Conservation (phyloP, 2,888 invertebrate genomes). For the Phorcus lineatus region DNA sequence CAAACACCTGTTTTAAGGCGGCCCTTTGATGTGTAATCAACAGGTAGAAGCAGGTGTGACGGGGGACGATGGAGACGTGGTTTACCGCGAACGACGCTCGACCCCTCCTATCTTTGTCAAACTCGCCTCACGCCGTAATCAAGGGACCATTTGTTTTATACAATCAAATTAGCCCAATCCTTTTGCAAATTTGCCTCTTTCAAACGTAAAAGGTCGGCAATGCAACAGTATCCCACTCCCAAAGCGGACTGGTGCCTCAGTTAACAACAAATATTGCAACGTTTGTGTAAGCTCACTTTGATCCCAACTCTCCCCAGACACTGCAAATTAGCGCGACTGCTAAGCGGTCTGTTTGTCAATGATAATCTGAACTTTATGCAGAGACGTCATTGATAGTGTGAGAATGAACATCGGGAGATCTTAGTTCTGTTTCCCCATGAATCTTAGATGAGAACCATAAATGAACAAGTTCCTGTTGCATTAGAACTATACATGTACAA, state of each 20-base stretch:
- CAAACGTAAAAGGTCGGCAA: neutral
- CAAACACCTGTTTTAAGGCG: neutral
- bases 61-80: neutral
- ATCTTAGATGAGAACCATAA: too few relatives aligned
- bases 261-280: neutral
- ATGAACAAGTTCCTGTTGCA: too few relatives aligned
- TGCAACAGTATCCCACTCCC: neutral
- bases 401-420: too few relatives aligned
- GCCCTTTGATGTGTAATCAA: slow-evolving; percentile 5
- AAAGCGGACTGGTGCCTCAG: neutral
- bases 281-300: neutral
- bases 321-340: neutral
- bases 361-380: neutral
- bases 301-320: neutral
- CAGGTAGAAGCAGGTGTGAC: neutral
- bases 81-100: neutral
- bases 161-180: slow-evolving; percentile 9
- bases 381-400: neutral
- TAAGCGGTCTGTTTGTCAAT: neutral
- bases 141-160: neutral
- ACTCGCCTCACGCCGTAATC: neutral
- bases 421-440: too few relatives aligned
- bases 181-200: slow-evolving; percentile 1
- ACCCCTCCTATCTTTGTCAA: neutral
- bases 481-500: too few relatives aligned